Conservation (phyloP, 1,140 invertebrate species). For the Conus betulinus region DNA sequence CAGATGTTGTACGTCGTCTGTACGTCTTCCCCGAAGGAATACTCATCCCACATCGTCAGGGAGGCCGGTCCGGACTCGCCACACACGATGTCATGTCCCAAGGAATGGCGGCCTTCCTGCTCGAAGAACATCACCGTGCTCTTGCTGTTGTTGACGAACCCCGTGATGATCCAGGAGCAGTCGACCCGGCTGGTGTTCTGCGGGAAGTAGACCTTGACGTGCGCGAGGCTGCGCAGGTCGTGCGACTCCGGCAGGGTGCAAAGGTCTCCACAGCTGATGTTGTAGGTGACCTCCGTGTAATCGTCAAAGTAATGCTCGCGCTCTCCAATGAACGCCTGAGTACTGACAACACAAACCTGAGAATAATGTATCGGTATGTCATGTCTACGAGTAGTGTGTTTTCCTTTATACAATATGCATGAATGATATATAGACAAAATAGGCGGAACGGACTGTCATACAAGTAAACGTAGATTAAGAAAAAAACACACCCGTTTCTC, state of each 20-base stretch:
- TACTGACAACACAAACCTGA: background rate
- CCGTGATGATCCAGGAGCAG: background rate
- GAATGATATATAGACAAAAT: too few relatives aligned
- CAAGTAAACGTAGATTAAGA: too few relatives aligned
- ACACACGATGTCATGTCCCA: background rate
- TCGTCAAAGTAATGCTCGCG: background rate
- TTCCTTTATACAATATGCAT: too few relatives aligned
- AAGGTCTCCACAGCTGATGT: background rate
- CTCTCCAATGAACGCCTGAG: background rate
- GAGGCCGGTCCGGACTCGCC: background rate
- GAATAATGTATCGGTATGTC: too few relatives aligned
- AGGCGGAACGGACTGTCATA: too few relatives aligned
- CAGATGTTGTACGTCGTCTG: background rate
- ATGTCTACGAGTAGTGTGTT: too few relatives aligned
- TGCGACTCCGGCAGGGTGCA: background rate
- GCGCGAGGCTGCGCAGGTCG: background rate
- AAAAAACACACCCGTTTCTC: too few relatives aligned
- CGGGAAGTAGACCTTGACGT: background rate
- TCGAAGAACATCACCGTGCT: conserved; percentile 2
- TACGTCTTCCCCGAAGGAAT: background rate
- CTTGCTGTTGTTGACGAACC: background rate
- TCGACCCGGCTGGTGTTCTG: background rate
- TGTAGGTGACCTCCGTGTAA: background rate
- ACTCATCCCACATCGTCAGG: background rate
- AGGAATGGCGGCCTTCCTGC: background rate